Evolutionary conservation across 2,888 invertebrate species (phyloP), one percentile per base, ranked within the genome.

Genomic region (Chydorus sphaericus): DNA sequence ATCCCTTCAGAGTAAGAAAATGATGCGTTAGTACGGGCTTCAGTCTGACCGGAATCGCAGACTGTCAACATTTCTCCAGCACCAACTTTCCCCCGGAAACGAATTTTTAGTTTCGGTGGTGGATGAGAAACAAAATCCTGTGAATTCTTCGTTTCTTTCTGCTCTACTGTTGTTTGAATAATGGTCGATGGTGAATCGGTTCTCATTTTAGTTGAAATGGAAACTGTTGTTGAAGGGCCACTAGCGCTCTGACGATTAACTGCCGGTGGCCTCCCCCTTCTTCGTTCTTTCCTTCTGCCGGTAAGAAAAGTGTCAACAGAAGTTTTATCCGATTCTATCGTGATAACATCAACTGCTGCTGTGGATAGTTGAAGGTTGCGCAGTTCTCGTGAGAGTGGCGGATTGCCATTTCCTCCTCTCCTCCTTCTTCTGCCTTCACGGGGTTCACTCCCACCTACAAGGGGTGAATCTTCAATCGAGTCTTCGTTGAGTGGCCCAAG

Each of bases 401-500:
- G 48, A 48, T 55, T 55, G 48, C 33, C 49, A 28, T 31, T 23
- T 18, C 16, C 38, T 65, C 56, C 82, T 77, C 64, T 85, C 84
- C 68, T 86, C 83, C 64, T 81, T 79, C 62, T 73, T 36, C 79
- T 78, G 1, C 78, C 76, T 55, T 83, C 82, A 6, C 56, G 51
- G 10, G 26, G 16, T 18, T 48, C 48, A 29, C 77, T 76, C n/a
- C n/a, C n/a, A n/a, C n/a, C n/a, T n/a, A n/a, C n/a, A 3, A 75
- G 72, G 10, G 77, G 73, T 31, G 77, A 78, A 16, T 52, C 29
- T 36, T 54, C 51, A 64, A 83, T 81, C 65, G 88, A 87, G 66
- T 89, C 88, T 61, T 89, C 87, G 62, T 85, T 78, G n/a, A 23
- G 14, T 0, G 88, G 87, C 2, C 88, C 87, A 64, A 89, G 86